Conservation (phyloP, 2,113 vertebrate species). For the Sapayoa aenigma region DNA sequence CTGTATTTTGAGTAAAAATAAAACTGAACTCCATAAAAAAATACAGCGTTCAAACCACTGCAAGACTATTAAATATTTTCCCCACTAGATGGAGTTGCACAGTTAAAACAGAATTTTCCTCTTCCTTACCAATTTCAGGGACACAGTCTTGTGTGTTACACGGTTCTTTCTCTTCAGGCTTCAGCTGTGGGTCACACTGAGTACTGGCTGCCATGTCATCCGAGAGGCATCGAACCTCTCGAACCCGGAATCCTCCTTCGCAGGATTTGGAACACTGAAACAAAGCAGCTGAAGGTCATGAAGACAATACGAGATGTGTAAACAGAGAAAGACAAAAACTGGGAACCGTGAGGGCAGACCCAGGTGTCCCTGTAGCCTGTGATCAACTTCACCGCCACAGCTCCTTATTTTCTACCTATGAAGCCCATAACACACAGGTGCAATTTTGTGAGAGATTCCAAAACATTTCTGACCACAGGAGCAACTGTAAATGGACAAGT, state of each 20-base stretch:
- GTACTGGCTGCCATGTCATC: slow-evolving; percentile 83
- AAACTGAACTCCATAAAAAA: neutral
- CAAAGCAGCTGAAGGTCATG: neutral
- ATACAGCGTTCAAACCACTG: neutral
- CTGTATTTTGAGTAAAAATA: neutral
- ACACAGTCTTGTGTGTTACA: slow-evolving; percentile 88
- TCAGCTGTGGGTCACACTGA: slow-evolving; percentile 79
- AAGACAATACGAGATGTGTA: neutral
- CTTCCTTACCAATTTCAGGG: slow-evolving; percentile 84
- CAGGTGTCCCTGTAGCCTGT: neutral
- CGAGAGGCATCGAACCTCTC: slow-evolving; percentile 90
- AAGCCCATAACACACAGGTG: neutral
- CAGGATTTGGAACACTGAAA: slow-evolving; percentile 93
- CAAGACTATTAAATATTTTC: neutral
- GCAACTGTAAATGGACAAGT: neutral
- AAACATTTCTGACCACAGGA: neutral
- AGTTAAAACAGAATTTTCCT: neutral
- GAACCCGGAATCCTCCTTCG: slow-evolving; percentile 88
- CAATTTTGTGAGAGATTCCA: neutral
- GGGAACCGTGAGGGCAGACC: neutral
- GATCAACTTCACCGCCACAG: neutral
- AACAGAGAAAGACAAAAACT: neutral
- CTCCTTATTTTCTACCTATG: neutral
- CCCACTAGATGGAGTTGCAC: slow-evolving; percentile 52
- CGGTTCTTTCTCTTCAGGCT: slow-evolving; percentile 80